Evolutionary conservation across 2,888 invertebrate genomes (phyloP), one percentile per base, ranked within the genome.

Genomic region (Pterostichus niger): DNA sequence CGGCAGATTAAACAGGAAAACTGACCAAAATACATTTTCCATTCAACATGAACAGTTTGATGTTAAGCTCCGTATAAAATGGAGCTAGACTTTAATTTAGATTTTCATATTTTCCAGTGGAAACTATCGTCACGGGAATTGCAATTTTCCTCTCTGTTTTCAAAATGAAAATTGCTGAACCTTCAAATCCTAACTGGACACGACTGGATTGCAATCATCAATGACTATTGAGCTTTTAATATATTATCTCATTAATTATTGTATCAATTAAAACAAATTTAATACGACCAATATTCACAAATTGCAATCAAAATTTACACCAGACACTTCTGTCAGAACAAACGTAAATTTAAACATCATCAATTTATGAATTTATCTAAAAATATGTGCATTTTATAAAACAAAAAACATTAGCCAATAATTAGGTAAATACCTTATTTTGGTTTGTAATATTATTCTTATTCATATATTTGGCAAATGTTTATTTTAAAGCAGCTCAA

Each of bases 1-100:
- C 78, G 46, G 46, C n/a, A 40, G 44, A 59, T 76, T 78, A 78
- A 59, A 73, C 73, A 49, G 46, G 24, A 73, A 46, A 31, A 4
- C 73, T 17, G 46, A 75, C 73, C 49, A 73, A 49, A 73, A 24
- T 46, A 15, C 68, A 40, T 40, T 61, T 56, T 56, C 56, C 56
- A 56, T 56, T 56, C 56, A 9, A 31, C 17, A 7, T 24, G 17
- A 56, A 10, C 56, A 13, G 56, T 56, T 56, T 24, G 15, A 17
- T 56, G 17, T 56, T 56, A 56, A 56, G 56, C 56, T 24, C 56
- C 56, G 56, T 56, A 10, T 10, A 56, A 56, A 56, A 56, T 17
- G 17, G 4, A 17, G 17, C 15, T 56, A 56, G 56, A 17, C 56
- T 24, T 56, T 56, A n/a, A 52, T 52, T 52, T 13, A 52, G 52